These are phyloP conservation scores for Menura novaehollandiae DNA, from an alignment of 2,113 vertebrate genomes.

Conservation along the genomic window DNA sequence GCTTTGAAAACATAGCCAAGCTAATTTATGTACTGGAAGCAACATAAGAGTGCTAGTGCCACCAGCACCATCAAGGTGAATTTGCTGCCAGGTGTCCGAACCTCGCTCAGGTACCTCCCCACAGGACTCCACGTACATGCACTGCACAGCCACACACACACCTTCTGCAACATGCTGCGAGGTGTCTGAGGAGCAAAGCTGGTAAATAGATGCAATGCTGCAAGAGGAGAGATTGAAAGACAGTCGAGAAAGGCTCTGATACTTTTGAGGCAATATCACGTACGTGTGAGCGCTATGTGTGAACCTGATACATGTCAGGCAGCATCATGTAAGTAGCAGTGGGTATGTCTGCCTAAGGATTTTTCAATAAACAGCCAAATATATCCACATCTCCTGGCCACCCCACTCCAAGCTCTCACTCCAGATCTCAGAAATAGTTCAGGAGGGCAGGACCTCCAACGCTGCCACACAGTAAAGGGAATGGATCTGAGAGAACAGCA, in stretches of 20 bases:
- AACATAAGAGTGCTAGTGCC: not conserved
- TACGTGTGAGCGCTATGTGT: not conserved
- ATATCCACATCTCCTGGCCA: not conserved
- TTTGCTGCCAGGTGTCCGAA: not conserved
- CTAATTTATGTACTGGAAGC: not conserved
- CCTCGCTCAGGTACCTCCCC: not conserved
- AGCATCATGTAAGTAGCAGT: not conserved
- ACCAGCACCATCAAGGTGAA: not conserved
- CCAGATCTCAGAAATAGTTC: not conserved
- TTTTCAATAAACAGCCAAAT: not conserved
- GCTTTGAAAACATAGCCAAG: not conserved
- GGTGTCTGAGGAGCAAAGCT: not conserved
- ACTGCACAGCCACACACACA: not conserved
- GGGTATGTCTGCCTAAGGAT: not conserved
- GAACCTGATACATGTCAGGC: constrained; percentile 2
- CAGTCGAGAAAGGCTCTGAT: not conserved
- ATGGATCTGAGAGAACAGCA: not conserved
- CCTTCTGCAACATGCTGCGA: not conserved
- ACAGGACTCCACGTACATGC: fast-evolving
- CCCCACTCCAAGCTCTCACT: not conserved
- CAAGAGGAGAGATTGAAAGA: not conserved
- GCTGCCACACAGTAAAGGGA: not conserved
- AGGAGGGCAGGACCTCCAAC: not conserved
- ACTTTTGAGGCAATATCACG: not conserved
- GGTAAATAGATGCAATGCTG: not conserved